Evolutionary conservation across 2,888 invertebrate genomes (phyloP).

Genomic region (Dryomyza anilis): DNA sequence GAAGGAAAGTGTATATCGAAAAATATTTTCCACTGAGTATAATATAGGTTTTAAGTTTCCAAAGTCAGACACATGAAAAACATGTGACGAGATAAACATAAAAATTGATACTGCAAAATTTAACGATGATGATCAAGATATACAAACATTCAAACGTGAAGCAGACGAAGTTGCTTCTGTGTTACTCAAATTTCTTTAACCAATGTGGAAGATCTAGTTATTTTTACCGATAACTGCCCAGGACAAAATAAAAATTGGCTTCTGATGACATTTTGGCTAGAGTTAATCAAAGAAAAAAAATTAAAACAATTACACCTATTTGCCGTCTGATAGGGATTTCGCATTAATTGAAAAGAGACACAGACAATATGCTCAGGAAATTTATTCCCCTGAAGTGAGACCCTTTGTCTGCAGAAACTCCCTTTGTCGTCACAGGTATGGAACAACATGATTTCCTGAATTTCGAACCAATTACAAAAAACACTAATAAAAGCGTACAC

Average conservation of each 20-base stretch:
- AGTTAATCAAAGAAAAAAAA: neutral
- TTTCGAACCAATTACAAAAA: neutral
- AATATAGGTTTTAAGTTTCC: constrained; percentile 30
- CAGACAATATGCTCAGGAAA: neutral
- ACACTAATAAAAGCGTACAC: neutral
- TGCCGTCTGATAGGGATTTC: neutral
- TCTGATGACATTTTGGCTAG: neutral
- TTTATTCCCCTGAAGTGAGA: constrained; percentile 6
- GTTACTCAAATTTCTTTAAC: constrained; percentile 6
- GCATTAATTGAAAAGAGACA: neutral
- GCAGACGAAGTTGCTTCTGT: constrained; percentile 22
- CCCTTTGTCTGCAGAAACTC: neutral
- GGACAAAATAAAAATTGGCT: constrained; percentile 16
- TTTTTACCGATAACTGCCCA: constrained; percentile 28
- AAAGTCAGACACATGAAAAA: constrained; percentile 27
- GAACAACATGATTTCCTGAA: constrained; percentile 14
- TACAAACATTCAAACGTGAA: constrained; percentile 17
- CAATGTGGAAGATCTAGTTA: constrained; percentile 21
- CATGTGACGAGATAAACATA: constrained; percentile 25
- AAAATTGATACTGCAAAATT: constrained; percentile 13
- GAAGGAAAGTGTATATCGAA: constrained; percentile 23
- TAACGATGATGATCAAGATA: constrained; percentile 17
- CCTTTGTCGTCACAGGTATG: constrained; percentile 4
- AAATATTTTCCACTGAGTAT: constrained; percentile 29
- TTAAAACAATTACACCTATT: neutral